Base-by-base conservation (phyloP, 2,797 vertebrate species). In the Lutjanus campechanus region DNA sequence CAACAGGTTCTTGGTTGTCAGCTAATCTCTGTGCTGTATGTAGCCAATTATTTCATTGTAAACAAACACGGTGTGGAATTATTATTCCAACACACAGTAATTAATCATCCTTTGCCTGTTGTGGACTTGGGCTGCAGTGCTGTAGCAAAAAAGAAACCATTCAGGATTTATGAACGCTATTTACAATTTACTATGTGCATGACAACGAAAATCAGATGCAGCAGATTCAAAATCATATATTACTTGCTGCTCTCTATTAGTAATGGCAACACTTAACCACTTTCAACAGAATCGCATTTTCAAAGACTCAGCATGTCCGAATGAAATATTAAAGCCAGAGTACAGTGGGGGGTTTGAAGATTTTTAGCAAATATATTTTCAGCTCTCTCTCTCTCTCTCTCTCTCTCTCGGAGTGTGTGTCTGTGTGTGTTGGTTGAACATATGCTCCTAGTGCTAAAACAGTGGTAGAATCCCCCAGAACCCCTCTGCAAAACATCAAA, bases 61-160 rank as follows among this genome's bases (percentile, higher is more conserved):
- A 92, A 92, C 90, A 92, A 89, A 90, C 82, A 77, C 75, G 69
- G 79, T 73, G 84, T 66, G 70, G 73, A 74, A 77, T 87, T 83
- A 88, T 87, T 78, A 70, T 79, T 87, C 82, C 66, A 73, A 53
- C 83, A 85, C 72, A 68, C 46, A 66, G 22, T 60, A 71, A 89
- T 86, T 87, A 88, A 89, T 92, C 87, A 78, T 70, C 36, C 70
- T 69, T 69, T 69, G 73, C 44, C 77, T 87, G 77, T 61, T 82
- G 76, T 66, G 69, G 75, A 76, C 73, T 55, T 50, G 19, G 61
- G 58, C 51, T 69, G 74, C 80, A 70, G 69, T 50, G 56, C 72
- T 76, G 69, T 53, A 29, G 58, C 40, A 65, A 36, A 65, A 36
- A 66, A 53, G 61, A 59, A 60, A 56, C 15, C 51, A 60, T 46